A percentile compares a stretch with the other conserved stretches of the same genome.
phyloP scores from a whole-genome alignment of 2,113 vertebrate species.

The Takifugu bimaculatus region DNA sequence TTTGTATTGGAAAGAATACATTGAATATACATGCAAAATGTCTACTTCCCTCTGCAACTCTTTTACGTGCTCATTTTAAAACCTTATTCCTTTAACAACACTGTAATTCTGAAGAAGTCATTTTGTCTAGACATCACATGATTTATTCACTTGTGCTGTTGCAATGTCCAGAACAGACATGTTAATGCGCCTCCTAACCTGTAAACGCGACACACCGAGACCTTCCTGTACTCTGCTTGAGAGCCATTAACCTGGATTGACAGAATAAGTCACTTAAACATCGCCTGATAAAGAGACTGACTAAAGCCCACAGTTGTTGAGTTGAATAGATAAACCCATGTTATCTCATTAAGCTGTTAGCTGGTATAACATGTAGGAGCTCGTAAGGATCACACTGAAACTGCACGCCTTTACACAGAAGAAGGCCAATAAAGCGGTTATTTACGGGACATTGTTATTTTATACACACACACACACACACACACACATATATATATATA shows the following conservation, averaged over 20 bases:
- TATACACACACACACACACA: too few relatives aligned
- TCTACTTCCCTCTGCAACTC: neutral
- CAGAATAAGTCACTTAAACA: neutral
- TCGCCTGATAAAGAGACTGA: neutral
- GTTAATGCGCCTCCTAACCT: neutral
- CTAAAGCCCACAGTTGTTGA: slow-evolving; percentile 27
- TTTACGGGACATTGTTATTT: too few relatives aligned
- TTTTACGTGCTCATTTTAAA: too few relatives aligned
- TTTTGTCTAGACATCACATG: neutral
- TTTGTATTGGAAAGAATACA: neutral
- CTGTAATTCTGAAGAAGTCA: neutral
- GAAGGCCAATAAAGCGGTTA: slow-evolving; percentile 32
- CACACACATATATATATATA: too few relatives aligned
- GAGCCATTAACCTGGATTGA: neutral
- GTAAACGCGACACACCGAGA: neutral
- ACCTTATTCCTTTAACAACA: too few relatives aligned
- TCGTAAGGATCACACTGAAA: slow-evolving; percentile 36
- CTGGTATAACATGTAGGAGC: slow-evolving; percentile 20
- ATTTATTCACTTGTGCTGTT: neutral
- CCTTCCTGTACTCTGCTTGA: neutral
- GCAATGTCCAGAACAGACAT: neutral
- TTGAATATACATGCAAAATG: neutral
- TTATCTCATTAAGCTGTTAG: slow-evolving; percentile 52
- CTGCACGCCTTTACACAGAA: neutral
- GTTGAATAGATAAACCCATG: slow-evolving; percentile 51